Conservation (phyloP, 2,888 invertebrate species). For the Pyrgus malvae region DNA sequence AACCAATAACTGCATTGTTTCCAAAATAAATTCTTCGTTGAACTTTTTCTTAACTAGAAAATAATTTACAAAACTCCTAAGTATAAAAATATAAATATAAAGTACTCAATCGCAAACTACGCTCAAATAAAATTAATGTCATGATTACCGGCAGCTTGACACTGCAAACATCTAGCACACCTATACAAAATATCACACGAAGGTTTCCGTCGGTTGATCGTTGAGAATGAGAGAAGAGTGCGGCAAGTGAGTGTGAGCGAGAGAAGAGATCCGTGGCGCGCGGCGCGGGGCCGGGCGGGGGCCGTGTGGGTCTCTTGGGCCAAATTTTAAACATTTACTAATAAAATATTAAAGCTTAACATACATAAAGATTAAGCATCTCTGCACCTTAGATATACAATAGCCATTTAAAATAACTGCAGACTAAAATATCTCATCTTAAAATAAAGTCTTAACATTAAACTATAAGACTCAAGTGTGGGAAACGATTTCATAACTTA, state of each 20-base stretch:
- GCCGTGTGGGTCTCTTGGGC: constrained; percentile 55
- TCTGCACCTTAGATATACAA: constrained; percentile 81
- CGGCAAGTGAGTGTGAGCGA: constrained; percentile 28
- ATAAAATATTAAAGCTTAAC: constrained; percentile 83
- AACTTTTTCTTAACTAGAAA: constrained; percentile 64
- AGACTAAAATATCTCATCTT: constrained; percentile 81
- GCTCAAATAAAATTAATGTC: constrained; percentile 56
- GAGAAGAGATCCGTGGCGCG: neutral
- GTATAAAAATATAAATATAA: constrained; percentile 74
- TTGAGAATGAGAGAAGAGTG: constrained; percentile 28
- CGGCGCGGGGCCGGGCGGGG: constrained; percentile 40
- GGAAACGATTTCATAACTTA: constrained; percentile 70
- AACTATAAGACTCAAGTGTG: constrained; percentile 72
- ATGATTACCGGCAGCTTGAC: constrained; percentile 58
- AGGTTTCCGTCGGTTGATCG: constrained; percentile 51
- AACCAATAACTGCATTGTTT: constrained; percentile 51
- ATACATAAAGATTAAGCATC: constrained; percentile 82
- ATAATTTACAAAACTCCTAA: constrained; percentile 73
- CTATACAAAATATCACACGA: constrained; percentile 78
- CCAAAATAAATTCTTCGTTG: constrained; percentile 45
- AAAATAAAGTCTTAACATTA: constrained; percentile 79
- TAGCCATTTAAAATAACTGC: constrained; percentile 82
- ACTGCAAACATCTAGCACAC: constrained; percentile 67
- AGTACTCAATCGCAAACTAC: constrained; percentile 55
- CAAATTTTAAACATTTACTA: constrained; percentile 79